phyloP scores from a whole-genome alignment of 1,140 invertebrate species.

The Meloidogyne chitwoodi region DNA sequence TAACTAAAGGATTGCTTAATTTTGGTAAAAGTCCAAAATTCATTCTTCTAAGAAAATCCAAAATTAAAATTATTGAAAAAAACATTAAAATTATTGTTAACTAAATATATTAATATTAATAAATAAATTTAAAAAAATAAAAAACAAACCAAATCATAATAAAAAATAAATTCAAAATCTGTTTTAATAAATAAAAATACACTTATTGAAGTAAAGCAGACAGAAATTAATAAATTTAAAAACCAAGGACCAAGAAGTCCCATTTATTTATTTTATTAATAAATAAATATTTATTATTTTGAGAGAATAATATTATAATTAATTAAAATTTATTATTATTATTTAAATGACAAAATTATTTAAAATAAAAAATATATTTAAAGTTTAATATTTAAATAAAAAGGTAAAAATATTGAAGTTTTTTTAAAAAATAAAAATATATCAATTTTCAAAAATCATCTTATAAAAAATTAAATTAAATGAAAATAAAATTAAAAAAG shows the following conservation, averaged over 20 bases:
- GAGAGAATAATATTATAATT: no score
- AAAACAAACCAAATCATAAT: conserved; percentile 7
- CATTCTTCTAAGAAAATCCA: conserved; percentile 3
- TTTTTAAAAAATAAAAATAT: no score
- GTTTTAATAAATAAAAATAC: not conserved
- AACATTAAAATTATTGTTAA: not conserved
- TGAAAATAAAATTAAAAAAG: no score
- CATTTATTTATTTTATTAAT: not conserved
- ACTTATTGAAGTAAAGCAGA: not conserved
- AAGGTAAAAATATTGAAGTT: no score
- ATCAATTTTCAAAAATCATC: no score
- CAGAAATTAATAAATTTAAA: not conserved
- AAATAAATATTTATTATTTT: not conserved
- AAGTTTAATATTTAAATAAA: no score
- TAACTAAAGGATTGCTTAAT: not conserved
- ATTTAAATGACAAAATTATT: no score
- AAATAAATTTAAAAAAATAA: not conserved
- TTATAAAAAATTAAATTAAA: no score
- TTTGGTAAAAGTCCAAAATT: not conserved
- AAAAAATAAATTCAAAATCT: conserved; percentile 1
- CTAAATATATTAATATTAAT: not conserved
- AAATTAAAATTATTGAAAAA: conserved; percentile 4
- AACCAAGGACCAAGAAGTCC: conserved; percentile 1
- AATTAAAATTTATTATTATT: no score
- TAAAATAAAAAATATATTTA: no score